phyloP scores from a whole-genome alignment of 1,140 invertebrate genomes.

The Trialeurodes vaporariorum region DNA sequence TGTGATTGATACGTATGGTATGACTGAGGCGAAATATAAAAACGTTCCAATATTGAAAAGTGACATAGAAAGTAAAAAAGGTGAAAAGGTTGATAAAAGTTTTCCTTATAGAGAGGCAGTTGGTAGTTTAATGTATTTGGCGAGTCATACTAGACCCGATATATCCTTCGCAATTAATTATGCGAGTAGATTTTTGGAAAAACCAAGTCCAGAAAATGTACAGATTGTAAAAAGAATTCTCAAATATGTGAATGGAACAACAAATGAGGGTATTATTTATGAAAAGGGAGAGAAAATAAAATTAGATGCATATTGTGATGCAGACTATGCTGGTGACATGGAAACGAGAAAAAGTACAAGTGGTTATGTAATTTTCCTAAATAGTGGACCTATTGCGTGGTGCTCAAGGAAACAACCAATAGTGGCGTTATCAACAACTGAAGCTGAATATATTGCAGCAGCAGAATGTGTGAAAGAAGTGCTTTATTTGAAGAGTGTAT shows the following conservation, averaged over 20 bases:
- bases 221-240: slow-evolving; percentile 23
- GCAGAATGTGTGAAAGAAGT: slow-evolving; percentile 5
- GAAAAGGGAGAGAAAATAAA: slow-evolving; percentile 9
- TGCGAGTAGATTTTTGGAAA: slow-evolving; percentile 26
- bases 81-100: neutral
- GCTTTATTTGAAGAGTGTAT: neutral
- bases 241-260: slow-evolving; percentile 26
- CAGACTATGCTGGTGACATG: too few species aligned
- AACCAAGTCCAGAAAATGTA: slow-evolving; percentile 22
- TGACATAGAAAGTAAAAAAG: neutral
- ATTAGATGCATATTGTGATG: slow-evolving; percentile 22
- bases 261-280: slow-evolving; percentile 18
- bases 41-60: slow-evolving; percentile 7
- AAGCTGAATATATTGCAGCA: slow-evolving; percentile 12
- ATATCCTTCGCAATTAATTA: slow-evolving; percentile 30
- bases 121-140: slow-evolving; percentile 31
- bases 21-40: slow-evolving; percentile 20
- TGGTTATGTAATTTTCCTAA: slow-evolving; percentile 29
- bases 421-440: slow-evolving; percentile 7
- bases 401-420: neutral
- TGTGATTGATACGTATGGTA: slow-evolving; percentile 26
- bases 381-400: slow-evolving; percentile 26
- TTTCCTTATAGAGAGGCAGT: slow-evolving; percentile 26
- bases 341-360: slow-evolving; percentile 26
- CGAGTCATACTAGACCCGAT: slow-evolving; percentile 31